phyloP scores from a whole-genome alignment of 2,888 invertebrate genomes.

The Margaritifera margaritifera region DNA sequence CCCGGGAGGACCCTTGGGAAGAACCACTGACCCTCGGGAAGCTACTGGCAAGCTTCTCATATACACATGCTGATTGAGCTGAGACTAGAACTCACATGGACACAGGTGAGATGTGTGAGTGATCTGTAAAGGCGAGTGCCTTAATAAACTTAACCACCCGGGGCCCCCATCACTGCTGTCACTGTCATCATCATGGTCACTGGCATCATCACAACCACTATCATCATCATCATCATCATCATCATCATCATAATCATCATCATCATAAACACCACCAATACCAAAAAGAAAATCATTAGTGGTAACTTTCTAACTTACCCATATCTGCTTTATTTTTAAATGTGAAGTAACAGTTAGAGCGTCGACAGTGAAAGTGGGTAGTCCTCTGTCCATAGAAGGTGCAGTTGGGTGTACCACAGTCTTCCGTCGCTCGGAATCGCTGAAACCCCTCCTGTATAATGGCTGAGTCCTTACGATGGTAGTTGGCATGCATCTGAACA shows the following conservation, averaged over 20 bases:
- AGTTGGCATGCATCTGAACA: constrained; percentile 99
- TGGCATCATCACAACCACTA: background rate
- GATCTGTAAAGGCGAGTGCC: too few species aligned
- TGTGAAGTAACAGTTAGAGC: constrained; percentile 92
- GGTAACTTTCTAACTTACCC: constrained; percentile 82
- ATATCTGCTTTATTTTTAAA: constrained; percentile 99
- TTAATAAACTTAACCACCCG: too few species aligned
- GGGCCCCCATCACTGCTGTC: background rate
- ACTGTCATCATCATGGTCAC: background rate
- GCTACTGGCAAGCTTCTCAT: too few species aligned
- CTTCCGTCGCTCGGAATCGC: constrained; percentile 95
- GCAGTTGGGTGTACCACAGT: constrained; percentile 92
- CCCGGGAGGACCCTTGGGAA: too few species aligned
- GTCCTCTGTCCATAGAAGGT: constrained; percentile 94
- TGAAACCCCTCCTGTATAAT: constrained; percentile 99
- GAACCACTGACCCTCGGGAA: too few species aligned
- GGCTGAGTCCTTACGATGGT: constrained; percentile 97
- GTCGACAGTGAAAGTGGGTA: constrained; percentile 96
- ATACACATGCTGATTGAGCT: too few species aligned
- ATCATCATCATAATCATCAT: background rate
- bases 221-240: background rate
- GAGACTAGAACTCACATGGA: too few species aligned
- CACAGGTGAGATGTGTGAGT: too few species aligned
- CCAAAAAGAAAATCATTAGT: background rate
- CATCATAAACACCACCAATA: background rate